Percentiles rank a stretch among this genome's conserved stretches.
Conservation (phyloP, 2,113 vertebrate genomes). For the Pungitius pungitius region DNA sequence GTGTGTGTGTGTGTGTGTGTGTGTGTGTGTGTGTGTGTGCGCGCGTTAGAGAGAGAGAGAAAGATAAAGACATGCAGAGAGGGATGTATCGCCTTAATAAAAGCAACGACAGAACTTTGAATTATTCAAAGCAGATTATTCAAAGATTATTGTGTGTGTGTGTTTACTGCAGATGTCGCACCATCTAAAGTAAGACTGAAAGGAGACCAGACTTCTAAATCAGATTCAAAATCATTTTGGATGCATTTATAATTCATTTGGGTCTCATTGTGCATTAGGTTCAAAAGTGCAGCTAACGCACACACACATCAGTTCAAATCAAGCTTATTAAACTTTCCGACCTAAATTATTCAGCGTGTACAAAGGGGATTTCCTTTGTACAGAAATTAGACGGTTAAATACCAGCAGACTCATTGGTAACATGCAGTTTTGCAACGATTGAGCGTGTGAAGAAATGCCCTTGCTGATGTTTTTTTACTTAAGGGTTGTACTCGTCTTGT, state of each 20-base stretch:
- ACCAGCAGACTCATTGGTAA: slow-evolving; percentile 21
- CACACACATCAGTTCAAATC: slow-evolving; percentile 14
- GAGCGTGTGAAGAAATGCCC: slow-evolving; percentile 12
- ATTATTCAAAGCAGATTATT: slow-evolving; percentile 65
- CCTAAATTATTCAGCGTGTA: slow-evolving; percentile 38
- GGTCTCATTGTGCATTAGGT: slow-evolving; percentile 27
- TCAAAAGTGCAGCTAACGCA: slow-evolving; percentile 17
- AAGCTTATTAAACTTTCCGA: slow-evolving; percentile 33
- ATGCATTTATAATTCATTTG: slow-evolving; percentile 49
- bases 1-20: too few relatives aligned
- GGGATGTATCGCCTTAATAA: slow-evolving; percentile 40
- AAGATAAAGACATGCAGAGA: slow-evolving; percentile 39
- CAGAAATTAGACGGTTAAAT: slow-evolving; percentile 37
- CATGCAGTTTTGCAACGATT: slow-evolving; percentile 12
- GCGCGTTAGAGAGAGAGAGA: too few relatives aligned
- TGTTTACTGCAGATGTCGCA: background rate
- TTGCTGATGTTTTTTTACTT: slow-evolving; percentile 15
- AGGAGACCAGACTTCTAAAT: slow-evolving; percentile 5
- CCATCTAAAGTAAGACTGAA: slow-evolving; percentile 20
- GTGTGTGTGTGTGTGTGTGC: too few relatives aligned
- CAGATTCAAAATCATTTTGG: slow-evolving; percentile 42
- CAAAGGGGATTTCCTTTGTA: slow-evolving; percentile 9
- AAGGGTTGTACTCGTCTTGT: background rate
- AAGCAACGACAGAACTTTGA: slow-evolving; percentile 48
- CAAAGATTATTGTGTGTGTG: slow-evolving; percentile 29